Base-by-base conservation (phyloP, 2,888 invertebrate species). In the Agrochola litura region DNA sequence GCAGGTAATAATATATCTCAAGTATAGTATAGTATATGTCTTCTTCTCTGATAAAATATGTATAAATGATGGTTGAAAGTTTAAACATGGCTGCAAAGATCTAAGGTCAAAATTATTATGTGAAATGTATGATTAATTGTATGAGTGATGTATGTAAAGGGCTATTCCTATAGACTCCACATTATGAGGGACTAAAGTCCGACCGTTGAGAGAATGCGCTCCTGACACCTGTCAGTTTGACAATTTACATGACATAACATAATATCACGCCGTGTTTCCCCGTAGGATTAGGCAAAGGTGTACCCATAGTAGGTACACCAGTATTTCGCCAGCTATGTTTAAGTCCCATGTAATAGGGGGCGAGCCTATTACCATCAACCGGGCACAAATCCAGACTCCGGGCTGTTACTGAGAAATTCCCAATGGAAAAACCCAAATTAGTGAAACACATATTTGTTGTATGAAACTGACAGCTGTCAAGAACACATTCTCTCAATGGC, bases 1-100 rank as follows among this genome's bases (percentile, higher is more conserved):
- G 4, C 22, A 54, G 10, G 22, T 54, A 46, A 54, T 30, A 43
- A 68, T 78, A 64, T 64, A 71, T 60, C 70, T 81, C 16, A 37
- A 16, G 46, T 25, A n/a, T n/a, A n/a, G n/a, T n/a, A n/a, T n/a
- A n/a, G n/a, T n/a, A n/a, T n/a, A n/a, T n/a, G n/a, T n/a, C 52
- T 71, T 83, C 71, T 75, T 83, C 65, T 6, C 2, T 19, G 19
- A 30, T 76, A 54, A 67, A 63, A 58, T 60, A 72, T 49, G 19
- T 54, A 64, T 65, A n/a, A n/a, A 69, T 60, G 12, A 22, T 41
- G 30, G 46, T 58, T 52, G 60, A 30, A 25, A 54, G 3, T 54
- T 19, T 2, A 65, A 43, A 65, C 60, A 54, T 37, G 10, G 56
- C 0, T 56, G 60, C n/a, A 49, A 41, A 63, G 12, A 41, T 10